A percentile compares a stretch with the other conserved stretches of the same genome.
Conservation (phyloP, 1,140 invertebrate species). For the Anastatus disparis region DNA sequence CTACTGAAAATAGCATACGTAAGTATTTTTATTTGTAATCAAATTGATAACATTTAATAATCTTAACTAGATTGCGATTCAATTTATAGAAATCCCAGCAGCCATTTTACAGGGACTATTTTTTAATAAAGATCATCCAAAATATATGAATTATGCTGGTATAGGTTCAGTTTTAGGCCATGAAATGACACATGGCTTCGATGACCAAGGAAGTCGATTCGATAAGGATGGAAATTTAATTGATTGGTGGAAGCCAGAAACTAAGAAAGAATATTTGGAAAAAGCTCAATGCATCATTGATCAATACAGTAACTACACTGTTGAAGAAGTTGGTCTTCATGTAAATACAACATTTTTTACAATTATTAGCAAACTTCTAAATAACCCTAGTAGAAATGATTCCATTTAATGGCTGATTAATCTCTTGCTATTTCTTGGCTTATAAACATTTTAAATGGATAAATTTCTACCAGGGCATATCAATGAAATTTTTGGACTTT, state of each 20-base stretch:
- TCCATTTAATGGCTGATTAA: too few species aligned
- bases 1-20: too few species aligned
- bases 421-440: too few species aligned
- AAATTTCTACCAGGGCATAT: too few species aligned
- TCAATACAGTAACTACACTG: conserved; percentile 76
- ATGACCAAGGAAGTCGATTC: conserved; percentile 45
- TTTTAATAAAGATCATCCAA: conserved; percentile 72
- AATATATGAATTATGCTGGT: conserved; percentile 74
- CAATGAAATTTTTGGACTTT: too few species aligned
- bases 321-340: conserved; percentile 60
- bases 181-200: conserved; percentile 67
- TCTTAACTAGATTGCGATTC: too few species aligned
- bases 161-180: conserved; percentile 78
- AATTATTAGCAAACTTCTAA: too few species aligned
- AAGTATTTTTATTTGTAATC: neutral
- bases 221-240: conserved; percentile 44
- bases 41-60: too few species aligned
- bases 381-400: too few species aligned
- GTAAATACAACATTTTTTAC: conserved; percentile 10
- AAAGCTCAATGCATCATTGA: conserved; percentile 75
- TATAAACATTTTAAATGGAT: too few species aligned
- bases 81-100: conserved; percentile 75
- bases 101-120: conserved; percentile 81
- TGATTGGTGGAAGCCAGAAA: conserved; percentile 66
- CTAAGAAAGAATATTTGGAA: conserved; percentile 48